Percentiles rank a stretch among this genome's conserved stretches.
phyloP scores from a whole-genome alignment of 1,140 invertebrate genomes.

The Sitobion miscanthi region DNA sequence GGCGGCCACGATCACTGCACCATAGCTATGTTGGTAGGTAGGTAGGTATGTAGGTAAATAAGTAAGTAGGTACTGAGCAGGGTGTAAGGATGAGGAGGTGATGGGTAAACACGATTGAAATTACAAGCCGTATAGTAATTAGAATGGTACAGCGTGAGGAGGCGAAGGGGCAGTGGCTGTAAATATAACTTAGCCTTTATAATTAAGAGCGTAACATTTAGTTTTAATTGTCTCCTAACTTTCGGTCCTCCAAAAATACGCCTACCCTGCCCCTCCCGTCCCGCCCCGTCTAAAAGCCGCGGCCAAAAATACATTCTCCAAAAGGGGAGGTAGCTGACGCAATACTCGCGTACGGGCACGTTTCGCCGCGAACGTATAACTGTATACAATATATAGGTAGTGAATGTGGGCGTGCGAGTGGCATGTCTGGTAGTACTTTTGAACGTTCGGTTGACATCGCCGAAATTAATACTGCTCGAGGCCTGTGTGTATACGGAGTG shows the following conservation, averaged over 20 bases:
- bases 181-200: slow-evolving; percentile 41
- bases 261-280: background rate
- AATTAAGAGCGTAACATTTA: slow-evolving; percentile 56
- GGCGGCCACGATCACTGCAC: background rate
- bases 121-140: slow-evolving; percentile 53
- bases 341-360: background rate
- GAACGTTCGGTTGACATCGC: slow-evolving; percentile 23
- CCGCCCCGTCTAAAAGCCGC: background rate
- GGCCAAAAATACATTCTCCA: background rate
- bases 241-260: slow-evolving; percentile 35
- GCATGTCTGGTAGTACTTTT: slow-evolving; percentile 3
- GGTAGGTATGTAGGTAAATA: no score
- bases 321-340: background rate
- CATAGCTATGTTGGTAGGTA: background rate
- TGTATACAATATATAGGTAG: background rate
- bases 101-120: slow-evolving; percentile 40
- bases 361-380: background rate
- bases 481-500: slow-evolving; percentile 19
- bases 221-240: slow-evolving; percentile 54
- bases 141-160: background rate
- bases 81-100: background rate
- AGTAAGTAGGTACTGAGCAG: background rate
- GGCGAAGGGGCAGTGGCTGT: background rate
- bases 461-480: slow-evolving; percentile 7
- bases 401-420: slow-evolving; percentile 35